These are phyloP conservation scores for Melanargia galathea DNA, from an alignment of 2,888 invertebrate genomes.

Conservation along the genomic window DNA sequence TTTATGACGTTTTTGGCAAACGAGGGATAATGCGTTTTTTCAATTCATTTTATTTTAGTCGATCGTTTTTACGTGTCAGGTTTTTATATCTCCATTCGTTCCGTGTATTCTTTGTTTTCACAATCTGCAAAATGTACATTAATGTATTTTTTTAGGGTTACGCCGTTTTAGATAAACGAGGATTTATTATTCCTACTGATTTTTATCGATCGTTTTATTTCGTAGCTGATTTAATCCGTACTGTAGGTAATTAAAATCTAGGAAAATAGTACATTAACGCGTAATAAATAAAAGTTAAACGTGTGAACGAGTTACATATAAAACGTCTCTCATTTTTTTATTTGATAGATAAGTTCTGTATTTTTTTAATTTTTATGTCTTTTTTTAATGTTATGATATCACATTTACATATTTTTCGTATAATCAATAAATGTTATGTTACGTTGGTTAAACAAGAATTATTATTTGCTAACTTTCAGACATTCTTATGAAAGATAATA, in stretches of 20 bases:
- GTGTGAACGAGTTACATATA: not conserved
- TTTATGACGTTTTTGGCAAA: not conserved
- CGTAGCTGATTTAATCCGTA: not conserved
- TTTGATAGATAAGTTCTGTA: not conserved
- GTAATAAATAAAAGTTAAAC: not conserved
- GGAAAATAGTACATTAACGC: not conserved
- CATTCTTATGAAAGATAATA: no score
- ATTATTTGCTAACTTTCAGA: no score
- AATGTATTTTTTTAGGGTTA: not conserved
- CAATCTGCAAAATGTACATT: not conserved
- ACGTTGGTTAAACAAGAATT: no score
- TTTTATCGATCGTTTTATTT: not conserved
- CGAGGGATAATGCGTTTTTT: constrained; percentile 1
- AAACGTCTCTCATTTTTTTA: not conserved
- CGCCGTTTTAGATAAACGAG: not conserved
- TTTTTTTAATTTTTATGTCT: no score
- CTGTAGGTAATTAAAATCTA: constrained; percentile 1
- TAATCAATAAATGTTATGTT: not conserved
- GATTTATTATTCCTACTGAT: not conserved
- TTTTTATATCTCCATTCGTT: not conserved
- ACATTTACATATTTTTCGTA: no score
- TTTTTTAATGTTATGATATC: no score
- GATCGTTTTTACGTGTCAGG: not conserved
- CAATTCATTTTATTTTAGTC: not conserved
- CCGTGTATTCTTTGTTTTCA: not conserved